These are phyloP conservation scores for Cassiopea andromeda DNA, from an alignment of 30 jellyfish, hydroid and myxozoan species.

Conservation along the genomic window DNA sequence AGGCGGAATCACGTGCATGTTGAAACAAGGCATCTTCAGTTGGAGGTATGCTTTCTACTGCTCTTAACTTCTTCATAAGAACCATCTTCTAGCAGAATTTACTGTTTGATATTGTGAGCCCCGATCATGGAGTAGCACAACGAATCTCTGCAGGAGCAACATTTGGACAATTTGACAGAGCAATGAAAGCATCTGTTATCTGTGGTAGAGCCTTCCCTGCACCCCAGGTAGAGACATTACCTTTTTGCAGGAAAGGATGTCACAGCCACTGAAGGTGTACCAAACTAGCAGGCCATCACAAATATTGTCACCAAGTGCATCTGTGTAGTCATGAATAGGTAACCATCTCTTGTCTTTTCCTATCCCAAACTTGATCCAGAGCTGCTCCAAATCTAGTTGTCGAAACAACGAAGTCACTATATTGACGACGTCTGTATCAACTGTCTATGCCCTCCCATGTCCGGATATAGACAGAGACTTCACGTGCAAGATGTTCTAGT, in stretches of 20 bases:
- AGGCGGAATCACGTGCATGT: slow-evolving; percentile 42
- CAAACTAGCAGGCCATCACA: slow-evolving; percentile 50
- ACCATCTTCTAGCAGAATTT: slow-evolving; percentile 54
- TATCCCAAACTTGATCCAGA: slow-evolving; percentile 55
- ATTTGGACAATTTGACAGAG: not conserved
- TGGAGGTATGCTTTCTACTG: slow-evolving; percentile 70
- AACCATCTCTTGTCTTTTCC: slow-evolving; percentile 47
- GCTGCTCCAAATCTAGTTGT: slow-evolving; percentile 23
- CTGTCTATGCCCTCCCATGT: not conserved
- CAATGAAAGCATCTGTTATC: slow-evolving; percentile 4
- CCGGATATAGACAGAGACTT: slow-evolving; percentile 37
- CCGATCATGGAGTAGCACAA: slow-evolving; percentile 56
- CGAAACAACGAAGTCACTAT: slow-evolving; percentile 49
- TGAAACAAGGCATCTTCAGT: slow-evolving; percentile 60
- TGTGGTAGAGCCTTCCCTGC: slow-evolving; percentile 17
- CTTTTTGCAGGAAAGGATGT: slow-evolving; percentile 62
- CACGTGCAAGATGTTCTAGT: slow-evolving; percentile 51
- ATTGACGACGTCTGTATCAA: not conserved
- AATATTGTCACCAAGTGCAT: slow-evolving; percentile 50
- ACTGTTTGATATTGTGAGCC: slow-evolving; percentile 31
- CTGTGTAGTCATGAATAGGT: slow-evolving; percentile 47
- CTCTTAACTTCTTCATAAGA: slow-evolving; percentile 31
- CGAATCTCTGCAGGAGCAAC: slow-evolving; percentile 46
- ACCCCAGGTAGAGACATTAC: slow-evolving; percentile 62
- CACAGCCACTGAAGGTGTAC: slow-evolving; percentile 55